Percentiles rank a stretch among this genome's conserved stretches.
Conservation (phyloP, 53 echinoderm and acorn worm species). For the Paelopatides confundens region DNA sequence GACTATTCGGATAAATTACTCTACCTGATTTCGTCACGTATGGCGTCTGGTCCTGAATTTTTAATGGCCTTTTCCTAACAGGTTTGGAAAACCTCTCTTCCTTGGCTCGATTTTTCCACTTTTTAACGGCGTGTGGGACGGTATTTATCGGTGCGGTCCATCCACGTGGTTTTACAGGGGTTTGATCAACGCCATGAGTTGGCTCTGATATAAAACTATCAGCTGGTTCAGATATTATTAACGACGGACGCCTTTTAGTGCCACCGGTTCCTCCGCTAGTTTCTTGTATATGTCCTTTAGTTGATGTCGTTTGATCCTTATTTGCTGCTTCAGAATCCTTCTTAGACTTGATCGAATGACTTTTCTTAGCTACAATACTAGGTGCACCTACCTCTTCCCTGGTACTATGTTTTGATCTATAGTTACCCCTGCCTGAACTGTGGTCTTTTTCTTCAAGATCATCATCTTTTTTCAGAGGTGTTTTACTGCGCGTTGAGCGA, state of each 20-base stretch:
- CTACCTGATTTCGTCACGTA: conserved; percentile 73
- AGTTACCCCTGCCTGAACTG: background rate
- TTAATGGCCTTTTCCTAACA: background rate
- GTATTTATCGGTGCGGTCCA: conserved; percentile 6
- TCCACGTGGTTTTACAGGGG: background rate
- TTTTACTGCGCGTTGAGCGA: background rate
- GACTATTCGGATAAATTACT: conserved; percentile 61
- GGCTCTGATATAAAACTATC: conserved; percentile 34
- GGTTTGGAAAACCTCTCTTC: background rate
- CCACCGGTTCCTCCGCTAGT: too few species aligned
- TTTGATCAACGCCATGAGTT: background rate
- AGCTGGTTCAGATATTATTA: background rate
- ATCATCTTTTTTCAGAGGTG: background rate
- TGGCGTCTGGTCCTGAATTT: conserved; percentile 28
- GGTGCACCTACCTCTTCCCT: background rate
- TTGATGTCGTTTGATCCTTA: background rate
- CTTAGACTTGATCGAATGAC: background rate
- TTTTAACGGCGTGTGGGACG: background rate
- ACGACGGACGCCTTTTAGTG: background rate
- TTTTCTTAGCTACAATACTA: background rate
- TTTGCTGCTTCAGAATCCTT: background rate
- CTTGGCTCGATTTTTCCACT: conserved; percentile 11
- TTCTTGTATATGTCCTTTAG: background rate
- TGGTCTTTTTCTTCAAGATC: background rate
- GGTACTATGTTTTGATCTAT: background rate